Evolutionary conservation across 2,888 invertebrate species (phyloP), one percentile per base, ranked within the genome.

Genomic region (Agrotis clavis): DNA sequence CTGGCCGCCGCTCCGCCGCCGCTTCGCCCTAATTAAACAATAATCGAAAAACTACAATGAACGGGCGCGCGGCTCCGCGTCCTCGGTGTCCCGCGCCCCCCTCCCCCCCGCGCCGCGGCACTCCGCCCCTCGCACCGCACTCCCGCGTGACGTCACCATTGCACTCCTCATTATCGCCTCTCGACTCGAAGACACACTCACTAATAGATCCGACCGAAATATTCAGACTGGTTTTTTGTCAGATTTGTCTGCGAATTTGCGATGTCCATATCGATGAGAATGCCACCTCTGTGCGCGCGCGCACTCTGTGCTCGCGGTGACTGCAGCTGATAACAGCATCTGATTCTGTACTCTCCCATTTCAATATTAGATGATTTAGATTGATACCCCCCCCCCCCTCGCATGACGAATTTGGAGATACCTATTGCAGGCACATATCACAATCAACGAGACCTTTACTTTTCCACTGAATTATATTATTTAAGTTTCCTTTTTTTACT

Each of bases 1-100:
- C 95, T 95, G 95, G 94, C 94, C 94, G 95, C 93, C 95, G 95
- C 94, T 93, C 92, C 95, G 95, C 95, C 95, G 96, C 96, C 95
- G 96, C 95, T 95, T 96, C 95, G 96, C 95, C 96, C 96, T 96
- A 96, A 96, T 96, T 96, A 96, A 96, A 96, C 96, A 96, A 96
- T 96, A 96, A 96, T 96, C 96, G 96, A 96, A 96, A 96, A 95
- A 96, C 95, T 96, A 96, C 96, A 96, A 96, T 95, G 95, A 96
- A 94, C 96, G 95, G 93, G 95, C 95, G 95, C 95, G 92, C 94
- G 93, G 94, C 94, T 93, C 92, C 84, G 87, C 94, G 93, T 93
- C 93, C 92, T 92, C 93, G 91, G 90, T 90, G 90, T 88, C 91
- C 92, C 92, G 86, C 93, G 83, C 88, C 86, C 92, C 81, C 88